Evolutionary conservation across 2,797 vertebrate genomes (phyloP).

Genomic region (Botia almorhae): DNA sequence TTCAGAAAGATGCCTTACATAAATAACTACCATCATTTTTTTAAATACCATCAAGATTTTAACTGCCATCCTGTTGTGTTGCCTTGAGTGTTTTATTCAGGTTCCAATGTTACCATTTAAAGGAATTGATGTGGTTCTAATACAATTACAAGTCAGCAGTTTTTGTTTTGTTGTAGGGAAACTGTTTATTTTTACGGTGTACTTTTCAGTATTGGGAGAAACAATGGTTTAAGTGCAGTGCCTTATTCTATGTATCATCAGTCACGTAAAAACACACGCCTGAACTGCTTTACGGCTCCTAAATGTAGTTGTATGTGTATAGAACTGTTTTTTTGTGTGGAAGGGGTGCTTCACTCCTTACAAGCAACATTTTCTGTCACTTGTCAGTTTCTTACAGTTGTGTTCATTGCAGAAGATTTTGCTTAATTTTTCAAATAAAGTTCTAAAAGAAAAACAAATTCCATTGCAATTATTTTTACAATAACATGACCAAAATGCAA

Average conservation of each 20-base stretch:
- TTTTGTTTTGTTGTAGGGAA: neutral
- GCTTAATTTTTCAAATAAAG: neutral
- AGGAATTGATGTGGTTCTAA: neutral
- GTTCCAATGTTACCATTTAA: neutral
- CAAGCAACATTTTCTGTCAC: neutral
- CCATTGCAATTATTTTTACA: neutral
- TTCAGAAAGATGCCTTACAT: neutral
- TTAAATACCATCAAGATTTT: too few relatives aligned
- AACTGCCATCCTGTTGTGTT: neutral
- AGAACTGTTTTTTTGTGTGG: neutral
- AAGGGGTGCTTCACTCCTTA: neutral
- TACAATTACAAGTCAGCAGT: too few relatives aligned
- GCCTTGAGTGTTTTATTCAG: neutral
- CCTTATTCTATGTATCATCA: slow-evolving; percentile 1
- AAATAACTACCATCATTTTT: neutral
- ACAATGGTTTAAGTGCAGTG: neutral
- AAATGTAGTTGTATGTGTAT: slow-evolving; percentile 4
- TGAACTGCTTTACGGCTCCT: neutral
- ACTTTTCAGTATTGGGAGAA: slow-evolving; percentile 6
- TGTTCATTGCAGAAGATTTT: too few relatives aligned
- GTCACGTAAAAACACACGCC: neutral
- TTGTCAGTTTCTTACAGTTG: neutral
- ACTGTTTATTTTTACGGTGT: neutral
- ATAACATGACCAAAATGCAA: neutral
- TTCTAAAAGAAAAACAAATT: neutral